phyloP scores from a whole-genome alignment of 2,888 invertebrate species.

The Malacosoma neustria region DNA sequence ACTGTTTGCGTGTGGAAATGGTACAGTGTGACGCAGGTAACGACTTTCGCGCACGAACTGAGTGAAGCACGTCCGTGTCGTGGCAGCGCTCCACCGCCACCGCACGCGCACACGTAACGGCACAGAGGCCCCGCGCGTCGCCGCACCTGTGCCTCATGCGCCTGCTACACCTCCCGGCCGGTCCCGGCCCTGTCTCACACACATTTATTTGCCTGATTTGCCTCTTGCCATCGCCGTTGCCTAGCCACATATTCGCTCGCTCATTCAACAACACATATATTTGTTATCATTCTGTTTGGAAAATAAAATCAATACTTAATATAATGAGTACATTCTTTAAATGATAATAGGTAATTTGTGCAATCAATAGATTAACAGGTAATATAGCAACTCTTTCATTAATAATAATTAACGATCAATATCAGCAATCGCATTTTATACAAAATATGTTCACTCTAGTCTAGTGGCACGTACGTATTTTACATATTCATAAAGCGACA shows the following conservation, averaged over 20 bases:
- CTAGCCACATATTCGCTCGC: neutral
- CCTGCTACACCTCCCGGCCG: conserved; percentile 32
- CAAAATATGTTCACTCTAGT: no score
- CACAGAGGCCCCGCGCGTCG: conserved; percentile 24
- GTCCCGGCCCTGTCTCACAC: conserved; percentile 13
- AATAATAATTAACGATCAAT: no score
- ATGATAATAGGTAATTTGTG: no score
- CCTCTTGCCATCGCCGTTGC: conserved; percentile 2
- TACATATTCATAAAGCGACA: no score
- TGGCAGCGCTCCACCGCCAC: conserved; percentile 35
- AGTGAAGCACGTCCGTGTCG: conserved; percentile 73
- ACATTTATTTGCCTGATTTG: no score
- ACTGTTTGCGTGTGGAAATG: conserved; percentile 58
- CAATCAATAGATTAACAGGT: no score
- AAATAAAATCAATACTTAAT: no score
- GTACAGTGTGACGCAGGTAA: conserved; percentile 64
- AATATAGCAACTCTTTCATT: no score
- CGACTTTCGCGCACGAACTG: conserved; percentile 74
- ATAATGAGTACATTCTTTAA: no score
- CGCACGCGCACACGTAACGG: conserved; percentile 25
- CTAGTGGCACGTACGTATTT: no score
- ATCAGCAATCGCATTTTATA: no score
- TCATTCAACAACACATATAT: neutral
- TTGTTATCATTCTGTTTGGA: no score
- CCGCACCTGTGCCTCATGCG: conserved; percentile 26